Percentiles rank a stretch among this genome's conserved stretches.
phyloP scores from a whole-genome alignment of 2,113 vertebrate genomes.

The Lagenorhynchus albirostris region DNA sequence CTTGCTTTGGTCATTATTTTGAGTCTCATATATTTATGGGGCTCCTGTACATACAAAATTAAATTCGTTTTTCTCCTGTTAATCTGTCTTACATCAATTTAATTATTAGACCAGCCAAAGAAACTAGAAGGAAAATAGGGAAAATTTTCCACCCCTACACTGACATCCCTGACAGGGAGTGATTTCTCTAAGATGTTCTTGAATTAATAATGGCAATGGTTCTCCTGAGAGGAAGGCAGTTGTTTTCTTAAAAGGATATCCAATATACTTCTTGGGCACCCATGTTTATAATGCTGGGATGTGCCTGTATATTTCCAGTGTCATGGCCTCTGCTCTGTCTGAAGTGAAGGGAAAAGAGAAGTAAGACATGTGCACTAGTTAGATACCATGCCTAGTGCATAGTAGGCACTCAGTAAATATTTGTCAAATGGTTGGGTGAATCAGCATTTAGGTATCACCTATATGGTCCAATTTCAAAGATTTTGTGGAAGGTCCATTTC shows the following conservation, averaged over 20 bases:
- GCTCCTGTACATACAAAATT: background rate
- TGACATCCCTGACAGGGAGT: background rate
- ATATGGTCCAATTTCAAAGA: background rate
- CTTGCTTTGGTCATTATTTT: background rate
- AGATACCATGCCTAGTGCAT: background rate
- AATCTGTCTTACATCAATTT: background rate
- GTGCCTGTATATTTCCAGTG: background rate
- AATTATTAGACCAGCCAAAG: background rate
- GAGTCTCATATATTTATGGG: background rate
- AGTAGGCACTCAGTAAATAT: background rate
- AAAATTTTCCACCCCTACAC: background rate
- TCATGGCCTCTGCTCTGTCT: too few species aligned
- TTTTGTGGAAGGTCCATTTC: background rate
- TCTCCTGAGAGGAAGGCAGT: background rate
- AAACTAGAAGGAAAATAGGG: background rate
- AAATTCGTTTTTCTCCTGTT: background rate
- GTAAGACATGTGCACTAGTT: background rate
- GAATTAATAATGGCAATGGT: background rate
- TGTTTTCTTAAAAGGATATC: background rate
- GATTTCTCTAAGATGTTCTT: background rate
- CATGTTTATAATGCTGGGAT: rapidly evolving
- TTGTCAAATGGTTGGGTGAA: background rate
- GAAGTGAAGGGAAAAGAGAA: background rate
- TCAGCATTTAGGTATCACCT: background rate
- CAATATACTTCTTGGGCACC: background rate